Percentiles rank a stretch among this genome's conserved stretches.
Evolutionary conservation across 2,888 invertebrate species (phyloP).

Genomic region (Hypselothyrea guttata): DNA sequence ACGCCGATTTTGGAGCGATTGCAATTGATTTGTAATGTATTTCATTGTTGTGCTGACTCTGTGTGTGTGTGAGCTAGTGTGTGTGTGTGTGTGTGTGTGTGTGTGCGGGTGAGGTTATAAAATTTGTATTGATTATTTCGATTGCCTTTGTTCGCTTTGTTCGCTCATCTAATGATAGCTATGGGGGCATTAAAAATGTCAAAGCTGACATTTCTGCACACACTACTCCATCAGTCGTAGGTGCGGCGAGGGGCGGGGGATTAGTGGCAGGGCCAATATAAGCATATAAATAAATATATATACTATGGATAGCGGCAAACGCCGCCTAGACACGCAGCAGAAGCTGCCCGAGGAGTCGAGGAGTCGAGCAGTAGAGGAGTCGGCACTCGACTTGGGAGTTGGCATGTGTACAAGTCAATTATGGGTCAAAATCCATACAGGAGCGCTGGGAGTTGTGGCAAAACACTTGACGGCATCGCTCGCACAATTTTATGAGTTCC

Average conservation of each 20-base stretch:
- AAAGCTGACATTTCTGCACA: conserved; percentile 50
- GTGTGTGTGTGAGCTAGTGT: conserved; percentile 15
- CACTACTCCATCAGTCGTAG: conserved; percentile 2
- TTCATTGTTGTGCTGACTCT: conserved; percentile 62
- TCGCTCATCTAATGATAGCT: conserved; percentile 74
- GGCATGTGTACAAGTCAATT: conserved; percentile 77
- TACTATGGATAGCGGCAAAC: conserved; percentile 35
- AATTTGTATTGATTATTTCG: conserved; percentile 78
- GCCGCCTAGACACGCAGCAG: conserved; percentile 58
- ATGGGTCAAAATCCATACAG: conserved; percentile 76
- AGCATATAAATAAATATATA: conserved; percentile 27
- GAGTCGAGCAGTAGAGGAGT: too few relatives aligned
- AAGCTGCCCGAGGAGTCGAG: background rate
- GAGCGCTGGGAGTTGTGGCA: conserved; percentile 40
- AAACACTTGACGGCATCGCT: conserved; percentile 41
- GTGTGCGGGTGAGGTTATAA: conserved; percentile 54
- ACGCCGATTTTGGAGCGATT: conserved; percentile 77
- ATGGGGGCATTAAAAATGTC: conserved; percentile 76
- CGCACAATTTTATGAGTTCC: conserved; percentile 50
- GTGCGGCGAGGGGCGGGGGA: background rate
- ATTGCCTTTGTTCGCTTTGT: conserved; percentile 76
- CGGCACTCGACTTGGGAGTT: conserved; percentile 41
- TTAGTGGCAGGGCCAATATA: conserved; percentile 33
- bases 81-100: conserved; percentile 14
- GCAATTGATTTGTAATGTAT: conserved; percentile 78